Evolutionary conservation across 2,888 invertebrate genomes (phyloP).

Genomic region (Deroplatys truncata): DNA sequence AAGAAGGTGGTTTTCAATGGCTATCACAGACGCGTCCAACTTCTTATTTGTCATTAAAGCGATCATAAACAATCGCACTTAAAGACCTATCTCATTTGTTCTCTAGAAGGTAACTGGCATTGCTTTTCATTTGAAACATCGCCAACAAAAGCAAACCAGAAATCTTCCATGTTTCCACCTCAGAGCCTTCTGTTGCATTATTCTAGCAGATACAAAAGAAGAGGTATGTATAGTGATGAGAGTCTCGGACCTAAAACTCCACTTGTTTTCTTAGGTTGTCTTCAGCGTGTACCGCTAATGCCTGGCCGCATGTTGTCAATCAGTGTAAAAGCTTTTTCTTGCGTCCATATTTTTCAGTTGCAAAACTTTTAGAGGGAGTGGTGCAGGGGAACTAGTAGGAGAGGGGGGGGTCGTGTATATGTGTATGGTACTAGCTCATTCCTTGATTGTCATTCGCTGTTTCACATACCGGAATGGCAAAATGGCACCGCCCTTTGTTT

Average conservation of each 20-base stretch:
- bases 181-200: not conserved
- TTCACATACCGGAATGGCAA: not conserved
- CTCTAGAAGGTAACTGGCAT: not conserved
- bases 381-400: not conserved
- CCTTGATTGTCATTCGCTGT: constrained; percentile 1
- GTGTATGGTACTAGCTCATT: not conserved
- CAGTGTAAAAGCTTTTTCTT: not conserved
- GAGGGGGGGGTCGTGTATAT: not conserved
- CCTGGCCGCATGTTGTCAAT: not conserved
- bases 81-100: no score
- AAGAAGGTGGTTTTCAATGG: no score
- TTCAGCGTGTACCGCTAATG: not conserved
- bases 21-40: no score
- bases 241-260: not conserved
- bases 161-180: not conserved
- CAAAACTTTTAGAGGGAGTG: not conserved
- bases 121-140: not conserved
- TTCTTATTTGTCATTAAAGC: no score
- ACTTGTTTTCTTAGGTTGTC: not conserved
- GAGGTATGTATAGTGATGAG: not conserved
- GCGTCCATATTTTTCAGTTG: not conserved
- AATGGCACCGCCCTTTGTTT: not conserved
- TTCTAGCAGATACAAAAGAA: not conserved
- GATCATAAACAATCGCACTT: no score
- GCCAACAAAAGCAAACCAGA: not conserved